Evolutionary conservation across 2,888 invertebrate genomes (phyloP), one percentile per base, ranked within the genome.

Genomic region (Invenusta paracnida): DNA sequence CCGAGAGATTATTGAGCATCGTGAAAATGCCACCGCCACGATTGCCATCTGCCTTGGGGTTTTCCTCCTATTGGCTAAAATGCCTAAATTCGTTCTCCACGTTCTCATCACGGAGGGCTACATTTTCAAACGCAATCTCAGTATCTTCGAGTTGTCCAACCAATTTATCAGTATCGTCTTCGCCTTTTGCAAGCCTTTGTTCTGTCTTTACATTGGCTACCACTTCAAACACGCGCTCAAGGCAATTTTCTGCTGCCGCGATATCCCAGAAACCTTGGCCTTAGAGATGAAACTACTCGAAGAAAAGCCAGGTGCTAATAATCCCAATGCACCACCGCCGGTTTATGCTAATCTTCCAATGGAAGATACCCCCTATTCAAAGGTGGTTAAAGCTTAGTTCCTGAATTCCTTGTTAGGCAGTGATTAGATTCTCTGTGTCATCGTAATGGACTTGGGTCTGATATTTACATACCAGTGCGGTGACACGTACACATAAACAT

Each of bases 51-150:
- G 48, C 73, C 23, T 84, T 0, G 84, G 84, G 28, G 28, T 84
- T n/a, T 67, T 84, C 2, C 23, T 84, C 31, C 11, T 84, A 66
- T 1, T 28, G 2, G 17, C 29, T 1, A 66, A 67, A 84, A 84
- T 84, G 67, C 84, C 84, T 17, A 84, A 84, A 23, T 84, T 84
- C 81, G 29, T 84, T 84, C 29, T 73, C 28, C 84, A 84, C 29
- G 84, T 67, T 84, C 66, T 84, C 13, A 66, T 67, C 67, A 66
- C 84, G 1, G 84, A 84, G 27, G 66, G 48, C 30, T 83, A 83
- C 48, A 48, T 48, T 48, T 17, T 48, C 48, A 5, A 17, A 5
- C 5, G 48, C 11, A 48, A 48, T 17, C 48, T 48, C 48, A 17
- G 5, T 48, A 48, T 48, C 48, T 48, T 48, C 48, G 48, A 48